phyloP scores from a whole-genome alignment of 2,888 invertebrate genomes.

The Drosophila aldrichi region DNA sequence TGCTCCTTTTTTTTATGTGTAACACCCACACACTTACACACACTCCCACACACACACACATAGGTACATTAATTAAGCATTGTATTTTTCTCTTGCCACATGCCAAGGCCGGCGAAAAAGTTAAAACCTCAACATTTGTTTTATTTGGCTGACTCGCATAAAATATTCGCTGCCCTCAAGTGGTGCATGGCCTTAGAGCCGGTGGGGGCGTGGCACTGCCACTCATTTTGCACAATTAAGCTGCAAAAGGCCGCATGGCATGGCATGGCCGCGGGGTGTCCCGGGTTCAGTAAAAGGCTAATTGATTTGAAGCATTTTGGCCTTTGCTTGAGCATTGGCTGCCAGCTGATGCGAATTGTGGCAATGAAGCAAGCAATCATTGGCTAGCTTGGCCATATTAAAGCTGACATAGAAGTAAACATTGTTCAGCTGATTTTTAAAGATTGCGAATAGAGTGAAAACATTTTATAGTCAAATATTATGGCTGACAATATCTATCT shows the following conservation, averaged over 20 bases:
- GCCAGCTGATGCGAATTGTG: constrained; percentile 40
- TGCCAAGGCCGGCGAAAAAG: constrained; percentile 42
- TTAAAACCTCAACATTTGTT: constrained; percentile 63
- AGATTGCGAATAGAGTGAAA: background rate
- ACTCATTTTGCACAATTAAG: constrained; percentile 71
- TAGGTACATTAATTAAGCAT: constrained; percentile 72
- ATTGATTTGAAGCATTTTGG: constrained; percentile 70
- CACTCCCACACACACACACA: constrained; percentile 12
- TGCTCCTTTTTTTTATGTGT: constrained; percentile 38
- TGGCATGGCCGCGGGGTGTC: background rate
- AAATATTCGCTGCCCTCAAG: constrained; percentile 51
- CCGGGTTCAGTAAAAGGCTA: constrained; percentile 65
- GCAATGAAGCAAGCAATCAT: constrained; percentile 42
- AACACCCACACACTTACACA: background rate
- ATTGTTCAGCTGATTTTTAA: constrained; percentile 1
- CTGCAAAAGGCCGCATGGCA: constrained; percentile 20
- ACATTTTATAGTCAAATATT: background rate
- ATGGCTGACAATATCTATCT: background rate
- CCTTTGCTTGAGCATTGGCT: constrained; percentile 38
- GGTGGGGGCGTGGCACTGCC: constrained; percentile 22
- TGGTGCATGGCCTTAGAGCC: constrained; percentile 16
- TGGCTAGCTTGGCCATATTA: constrained; percentile 37
- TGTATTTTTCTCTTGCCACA: constrained; percentile 59
- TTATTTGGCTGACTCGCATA: constrained; percentile 66
- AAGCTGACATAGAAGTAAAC: constrained; percentile 23